These are phyloP conservation scores for Xiphophorus maculatus DNA, from an alignment of 2,113 vertebrate species.

Conservation along the genomic window DNA sequence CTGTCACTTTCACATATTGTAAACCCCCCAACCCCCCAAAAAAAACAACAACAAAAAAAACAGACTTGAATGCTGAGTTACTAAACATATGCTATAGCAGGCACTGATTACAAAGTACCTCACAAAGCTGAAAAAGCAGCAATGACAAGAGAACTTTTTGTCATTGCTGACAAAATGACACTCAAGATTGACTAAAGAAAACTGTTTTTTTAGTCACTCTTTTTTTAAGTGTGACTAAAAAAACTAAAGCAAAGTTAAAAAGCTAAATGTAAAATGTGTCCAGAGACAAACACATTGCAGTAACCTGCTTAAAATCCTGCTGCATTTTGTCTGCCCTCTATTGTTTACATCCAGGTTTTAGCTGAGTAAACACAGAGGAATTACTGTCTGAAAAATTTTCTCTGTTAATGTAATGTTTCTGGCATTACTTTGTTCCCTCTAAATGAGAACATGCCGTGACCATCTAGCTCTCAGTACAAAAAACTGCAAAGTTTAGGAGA, in stretches of 20 bases:
- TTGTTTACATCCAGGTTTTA: conserved; percentile 53
- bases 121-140: conserved; percentile 1
- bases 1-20: background rate
- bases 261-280: conserved; percentile 32
- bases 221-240: background rate
- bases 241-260: conserved; percentile 9
- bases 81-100: background rate
- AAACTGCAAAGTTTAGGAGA: conserved; percentile 65
- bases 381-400: conserved; percentile 46
- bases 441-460: conserved; percentile 45
- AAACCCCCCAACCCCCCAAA: background rate
- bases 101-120: background rate
- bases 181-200: no score
- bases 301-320: conserved; percentile 25
- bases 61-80: background rate
- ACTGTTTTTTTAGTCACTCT: no score
- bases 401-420: conserved; percentile 30
- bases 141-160: background rate
- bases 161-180: no score
- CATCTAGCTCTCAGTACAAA: conserved; percentile 62
- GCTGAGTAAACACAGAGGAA: conserved; percentile 41
- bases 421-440: conserved; percentile 50
- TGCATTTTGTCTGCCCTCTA: conserved; percentile 25
- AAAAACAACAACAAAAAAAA: background rate
- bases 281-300: conserved; percentile 16